Evolutionary conservation across 2,113 vertebrate species (phyloP), one percentile per base, ranked within the genome.

Genomic region (Hepsetus odoe): DNA sequence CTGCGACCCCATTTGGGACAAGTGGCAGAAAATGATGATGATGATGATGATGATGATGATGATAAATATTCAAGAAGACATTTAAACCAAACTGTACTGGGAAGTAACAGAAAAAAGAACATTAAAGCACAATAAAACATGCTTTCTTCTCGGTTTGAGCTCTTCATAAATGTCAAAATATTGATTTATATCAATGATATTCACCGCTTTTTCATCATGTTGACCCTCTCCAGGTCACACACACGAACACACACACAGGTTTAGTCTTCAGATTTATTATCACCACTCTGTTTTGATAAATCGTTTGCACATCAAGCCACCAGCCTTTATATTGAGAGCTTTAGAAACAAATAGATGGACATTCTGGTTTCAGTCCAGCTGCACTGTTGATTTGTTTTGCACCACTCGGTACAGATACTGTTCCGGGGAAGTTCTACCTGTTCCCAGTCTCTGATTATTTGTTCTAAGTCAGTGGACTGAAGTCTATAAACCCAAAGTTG

Each of bases 391-490:
- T 44, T 9, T 30, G 11, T 42, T 64, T 8, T 18, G 35, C 28
- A 38, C 7, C 5, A 53, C n/a, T 72, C 35, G 22, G 62, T 11
- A 12, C n/a, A 32, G 10, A 16, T n/a, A 66, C 44, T 65, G 26
- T 38, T 40, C 4, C 5, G 40, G 77, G 73, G 9, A 55, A 62
- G 22, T 65, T 65, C 58, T 46, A 56, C 62, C 32, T 13, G n/a
- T 35, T 73, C 58, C 66, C 66, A 73, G 71, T 80, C 77, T 55
- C 59, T 26, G 58, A 44, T 79, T 35, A 35, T 65, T 79, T 79
- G 61, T 40, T 35, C 13, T 62, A 33, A 32, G 65, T 65, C 28
- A 42, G 64, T 26, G 24, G 30, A 18, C 42, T 13, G 44, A n/a
- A 49, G 59, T 73, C 32, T 42, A 59, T 53, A 66, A 28, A 42